Evolutionary conservation across 2,888 invertebrate species (phyloP).

Genomic region (Netelia virgata): DNA sequence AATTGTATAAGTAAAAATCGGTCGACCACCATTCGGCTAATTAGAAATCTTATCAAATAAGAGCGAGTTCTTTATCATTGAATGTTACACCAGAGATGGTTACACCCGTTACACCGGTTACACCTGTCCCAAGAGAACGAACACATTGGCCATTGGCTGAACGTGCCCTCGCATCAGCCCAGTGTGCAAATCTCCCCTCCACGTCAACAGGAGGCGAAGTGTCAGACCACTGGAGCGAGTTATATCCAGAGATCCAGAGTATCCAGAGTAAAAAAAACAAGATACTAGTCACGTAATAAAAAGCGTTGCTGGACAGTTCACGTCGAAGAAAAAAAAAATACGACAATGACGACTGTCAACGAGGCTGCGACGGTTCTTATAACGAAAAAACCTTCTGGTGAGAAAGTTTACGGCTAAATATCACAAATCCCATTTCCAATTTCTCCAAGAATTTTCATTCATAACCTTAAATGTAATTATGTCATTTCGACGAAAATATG

Average conservation of each 20-base stretch:
- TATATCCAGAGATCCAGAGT: neutral
- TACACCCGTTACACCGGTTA: no score
- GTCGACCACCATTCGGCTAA: no score
- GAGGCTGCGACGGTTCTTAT: slow-evolving; percentile 79
- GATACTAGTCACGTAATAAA: slow-evolving; percentile 46
- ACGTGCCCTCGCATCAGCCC: no score
- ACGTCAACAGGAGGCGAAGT: no score
- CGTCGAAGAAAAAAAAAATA: slow-evolving; percentile 1
- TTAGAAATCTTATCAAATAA: no score
- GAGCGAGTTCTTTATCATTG: no score
- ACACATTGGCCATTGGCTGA: no score
- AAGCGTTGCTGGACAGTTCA: neutral
- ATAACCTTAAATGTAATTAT: slow-evolving; percentile 47
- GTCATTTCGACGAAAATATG: slow-evolving; percentile 5
- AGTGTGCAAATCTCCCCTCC: no score
- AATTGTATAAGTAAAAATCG: no score
- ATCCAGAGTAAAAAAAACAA: slow-evolving; percentile 25
- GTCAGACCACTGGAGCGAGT: no score
- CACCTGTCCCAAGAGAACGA: no score
- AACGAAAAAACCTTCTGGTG: slow-evolving; percentile 83
- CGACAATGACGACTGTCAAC: slow-evolving; percentile 76
- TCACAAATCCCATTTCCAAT: neutral
- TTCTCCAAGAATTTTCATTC: neutral
- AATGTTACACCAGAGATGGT: no score
- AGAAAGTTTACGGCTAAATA: slow-evolving; percentile 53